Evolutionary conservation across 2,888 invertebrate genomes (phyloP), one percentile per base, ranked within the genome.

Genomic region (Acheta domesticus): DNA sequence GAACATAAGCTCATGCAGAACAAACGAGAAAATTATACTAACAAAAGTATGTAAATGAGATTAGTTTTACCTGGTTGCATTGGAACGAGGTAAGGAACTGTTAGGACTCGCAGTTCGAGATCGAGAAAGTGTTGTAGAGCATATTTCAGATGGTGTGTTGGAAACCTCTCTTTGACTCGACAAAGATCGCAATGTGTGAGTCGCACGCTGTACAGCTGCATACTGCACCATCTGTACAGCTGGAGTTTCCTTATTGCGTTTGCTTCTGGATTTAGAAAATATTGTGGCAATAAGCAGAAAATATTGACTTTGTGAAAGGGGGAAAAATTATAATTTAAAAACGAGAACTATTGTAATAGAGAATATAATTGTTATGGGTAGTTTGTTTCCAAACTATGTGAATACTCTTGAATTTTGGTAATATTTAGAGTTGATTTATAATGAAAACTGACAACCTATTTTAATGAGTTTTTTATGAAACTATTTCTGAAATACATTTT

Each of bases 191-290:
- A 92, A 85, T 12, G 91, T 91, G 77, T 91, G 90, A 36, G 90
- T 89, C 12, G 90, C 90, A 80, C 89, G 88, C 83, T 89, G 89
- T 14, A 89, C 88, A 19, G 89, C 89, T 20, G 91, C 89, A 84
- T 91, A 91, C 84, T 91, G 91, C 8, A 91, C 91, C 89, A 91
- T 90, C 86, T 91, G 91, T 49, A 90, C 90, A 16, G 89, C 88
- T 12, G 90, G 86, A 49, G 86, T 85, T 74, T 86, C 84, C 83
- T 89, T 87, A 73, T 83, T 82, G 20, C 86, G 85, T 83, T 86
- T 87, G 79, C 85, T 85, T 80, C 87, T 87, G 83, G 48, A 83
- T 83, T 84, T 36, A 80, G 2, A 49, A 76, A 2, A 84, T 20
- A n/a, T n/a, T 20, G 14, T 11, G n/a, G n/a, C 16, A 62, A 36